Conservation (phyloP, 2,888 invertebrate genomes). For the Drosophila monieri region DNA sequence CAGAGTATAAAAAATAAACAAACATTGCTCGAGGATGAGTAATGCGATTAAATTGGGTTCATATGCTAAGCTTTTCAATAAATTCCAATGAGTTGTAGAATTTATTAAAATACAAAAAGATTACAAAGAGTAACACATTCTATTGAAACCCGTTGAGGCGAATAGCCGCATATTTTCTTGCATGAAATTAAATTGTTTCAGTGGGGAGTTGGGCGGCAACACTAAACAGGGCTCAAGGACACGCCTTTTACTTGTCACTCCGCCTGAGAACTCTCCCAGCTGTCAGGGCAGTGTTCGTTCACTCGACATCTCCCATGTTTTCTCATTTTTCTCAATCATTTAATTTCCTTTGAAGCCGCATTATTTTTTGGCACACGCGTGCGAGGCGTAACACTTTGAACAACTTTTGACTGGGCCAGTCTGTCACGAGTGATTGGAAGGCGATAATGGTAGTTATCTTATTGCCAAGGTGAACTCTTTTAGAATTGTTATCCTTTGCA, state of each 20-base stretch:
- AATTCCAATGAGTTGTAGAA: constrained; percentile 32
- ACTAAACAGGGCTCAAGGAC: constrained; percentile 39
- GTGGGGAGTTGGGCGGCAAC: background rate
- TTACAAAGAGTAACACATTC: background rate
- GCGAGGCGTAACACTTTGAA: constrained; percentile 17
- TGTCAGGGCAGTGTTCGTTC: constrained; percentile 30
- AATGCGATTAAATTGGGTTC: constrained; percentile 21
- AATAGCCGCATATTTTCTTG: background rate
- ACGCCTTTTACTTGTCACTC: constrained; percentile 59
- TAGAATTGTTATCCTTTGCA: background rate
- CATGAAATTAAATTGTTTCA: constrained; percentile 16
- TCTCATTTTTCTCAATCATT: constrained; percentile 2
- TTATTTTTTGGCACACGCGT: constrained; percentile 28
- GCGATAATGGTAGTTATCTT: constrained; percentile 5
- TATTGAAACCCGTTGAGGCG: constrained; percentile 23
- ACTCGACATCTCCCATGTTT: constrained; percentile 30
- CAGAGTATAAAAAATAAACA: background rate
- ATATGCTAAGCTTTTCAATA: constrained; percentile 17
- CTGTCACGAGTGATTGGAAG: constrained; percentile 23
- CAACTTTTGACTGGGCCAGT: constrained; percentile 34
- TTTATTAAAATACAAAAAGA: background rate
- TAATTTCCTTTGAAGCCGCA: constrained; percentile 29
- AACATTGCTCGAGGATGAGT: background rate
- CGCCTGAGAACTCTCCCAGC: constrained; percentile 33
- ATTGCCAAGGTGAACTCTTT: background rate